phyloP scores from a whole-genome alignment of 2,797 vertebrate genomes.

The Enteromius fasciolatus region DNA sequence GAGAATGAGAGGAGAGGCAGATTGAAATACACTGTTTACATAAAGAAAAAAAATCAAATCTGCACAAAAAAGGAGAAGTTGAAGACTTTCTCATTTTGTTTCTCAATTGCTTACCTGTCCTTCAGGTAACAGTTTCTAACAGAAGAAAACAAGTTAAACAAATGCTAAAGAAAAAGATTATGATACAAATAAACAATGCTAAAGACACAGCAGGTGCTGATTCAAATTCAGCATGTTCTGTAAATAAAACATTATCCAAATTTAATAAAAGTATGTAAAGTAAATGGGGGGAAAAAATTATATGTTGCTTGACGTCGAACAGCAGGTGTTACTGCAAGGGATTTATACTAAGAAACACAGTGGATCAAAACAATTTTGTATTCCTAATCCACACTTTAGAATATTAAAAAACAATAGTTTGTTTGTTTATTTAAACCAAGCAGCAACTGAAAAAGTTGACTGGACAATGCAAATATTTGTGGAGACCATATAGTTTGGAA shows the following conservation, averaged over 20 bases:
- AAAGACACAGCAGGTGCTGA: background rate
- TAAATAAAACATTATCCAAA: background rate
- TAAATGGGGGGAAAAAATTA: background rate
- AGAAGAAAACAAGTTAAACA: background rate
- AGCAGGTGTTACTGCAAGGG: background rate
- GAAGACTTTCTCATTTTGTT: background rate
- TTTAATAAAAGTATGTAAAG: background rate
- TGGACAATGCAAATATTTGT: background rate
- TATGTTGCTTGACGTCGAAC: background rate
- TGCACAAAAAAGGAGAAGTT: background rate
- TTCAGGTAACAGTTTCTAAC: constrained; percentile 1
- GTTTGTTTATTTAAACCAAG: background rate
- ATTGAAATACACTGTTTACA: background rate
- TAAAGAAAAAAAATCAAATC: background rate
- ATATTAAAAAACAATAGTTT: background rate
- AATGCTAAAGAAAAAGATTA: background rate
- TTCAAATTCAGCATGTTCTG: background rate
- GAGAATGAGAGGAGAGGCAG: background rate
- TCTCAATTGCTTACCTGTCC: constrained; percentile 27
- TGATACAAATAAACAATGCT: background rate
- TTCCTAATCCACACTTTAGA: background rate
- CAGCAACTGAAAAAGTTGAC: background rate
- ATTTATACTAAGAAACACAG: background rate
- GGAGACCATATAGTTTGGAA: background rate
- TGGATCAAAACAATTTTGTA: background rate